phyloP scores from a whole-genome alignment of 2,888 invertebrate species.

The Melanophora roralis region DNA sequence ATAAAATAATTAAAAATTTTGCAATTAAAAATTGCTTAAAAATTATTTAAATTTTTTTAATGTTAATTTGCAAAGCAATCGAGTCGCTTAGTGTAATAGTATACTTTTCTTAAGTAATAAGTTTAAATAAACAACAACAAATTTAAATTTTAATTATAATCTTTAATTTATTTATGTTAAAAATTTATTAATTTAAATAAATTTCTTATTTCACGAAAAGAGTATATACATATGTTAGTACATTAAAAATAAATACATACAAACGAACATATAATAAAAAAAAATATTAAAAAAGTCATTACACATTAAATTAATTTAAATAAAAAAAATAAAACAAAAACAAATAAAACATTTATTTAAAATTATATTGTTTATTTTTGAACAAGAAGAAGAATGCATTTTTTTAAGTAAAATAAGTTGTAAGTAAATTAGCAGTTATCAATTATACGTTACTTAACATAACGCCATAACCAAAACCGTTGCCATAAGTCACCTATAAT shows the following conservation, averaged over 20 bases:
- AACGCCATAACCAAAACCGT: no score
- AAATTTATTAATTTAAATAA: slow-evolving; percentile 46
- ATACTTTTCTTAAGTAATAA: slow-evolving; percentile 37
- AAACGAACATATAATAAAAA: slow-evolving; percentile 2
- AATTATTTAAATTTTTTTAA: slow-evolving; percentile 25
- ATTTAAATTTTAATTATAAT: slow-evolving; percentile 44
- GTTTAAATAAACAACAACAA: slow-evolving; percentile 1
- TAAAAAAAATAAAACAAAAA: slow-evolving; percentile 35
- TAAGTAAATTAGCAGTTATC: no score
- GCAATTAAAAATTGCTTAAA: slow-evolving; percentile 40
- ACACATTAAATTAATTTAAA: no score
- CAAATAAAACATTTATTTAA: slow-evolving; percentile 22
- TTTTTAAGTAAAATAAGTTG: no score
- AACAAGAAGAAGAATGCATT: not conserved
- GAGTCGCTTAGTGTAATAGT: slow-evolving; percentile 66
- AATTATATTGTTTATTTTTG: not conserved
- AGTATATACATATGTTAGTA: slow-evolving; percentile 36
- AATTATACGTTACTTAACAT: no score
- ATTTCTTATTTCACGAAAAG: slow-evolving; percentile 48
- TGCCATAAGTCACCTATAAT: no score
- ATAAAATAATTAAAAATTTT: slow-evolving; percentile 13
- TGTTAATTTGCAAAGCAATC: slow-evolving; percentile 63
- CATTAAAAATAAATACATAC: no score
- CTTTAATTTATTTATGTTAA: slow-evolving; percentile 37
- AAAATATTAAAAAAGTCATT: slow-evolving; percentile 49